Evolutionary conservation across 1,140 invertebrate genomes (phyloP), one percentile per base, ranked within the genome.

Genomic region (Tetramorium simillimum): DNA sequence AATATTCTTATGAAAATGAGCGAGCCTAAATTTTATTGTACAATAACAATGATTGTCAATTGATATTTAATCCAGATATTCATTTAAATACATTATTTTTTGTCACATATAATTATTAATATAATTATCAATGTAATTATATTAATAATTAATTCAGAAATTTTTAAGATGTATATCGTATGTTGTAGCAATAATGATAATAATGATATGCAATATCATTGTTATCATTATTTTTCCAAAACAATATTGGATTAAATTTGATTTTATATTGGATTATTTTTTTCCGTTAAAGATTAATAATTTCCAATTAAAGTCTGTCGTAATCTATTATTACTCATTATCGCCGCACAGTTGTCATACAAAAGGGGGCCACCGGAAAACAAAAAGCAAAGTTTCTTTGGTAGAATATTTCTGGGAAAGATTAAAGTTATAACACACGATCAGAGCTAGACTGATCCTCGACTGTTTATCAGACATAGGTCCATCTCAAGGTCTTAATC

Each of bases 401-500:
- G 80, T 14, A 60, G 60, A 49, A 60, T 43, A 28, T 40, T 72
- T 24, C 5, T 40, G 2, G 2, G 21, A 40, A 43, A 60, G 18
- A 60, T 75, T 60, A 62, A 46, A 73, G 4, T 62, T 75, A 60
- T 10, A 6, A 56, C 21, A 53, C 56, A 21, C 16, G 65, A 69
- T 73, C 53, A 82, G 40, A 82, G 24, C 49, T 84, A 24, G 12
- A 33, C 58, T 53, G 51, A 46, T 21, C 62, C 12, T 67, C 24
- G 73, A 82, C 53, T 81, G 24, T 90, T 75, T 84, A 94, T 95
- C 94, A 95, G 78, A 95, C 94, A 77, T 95, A 95, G 88, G 97
- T 97, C 96, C 97, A 98, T 89, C 97, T 97, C 85, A 98, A 96
- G 53, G 97, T 97, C 94, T 98, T 98, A 96, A 98, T 98, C 92